Conservation (phyloP, 1,140 invertebrate genomes). For the Drosophila triauraria region DNA sequence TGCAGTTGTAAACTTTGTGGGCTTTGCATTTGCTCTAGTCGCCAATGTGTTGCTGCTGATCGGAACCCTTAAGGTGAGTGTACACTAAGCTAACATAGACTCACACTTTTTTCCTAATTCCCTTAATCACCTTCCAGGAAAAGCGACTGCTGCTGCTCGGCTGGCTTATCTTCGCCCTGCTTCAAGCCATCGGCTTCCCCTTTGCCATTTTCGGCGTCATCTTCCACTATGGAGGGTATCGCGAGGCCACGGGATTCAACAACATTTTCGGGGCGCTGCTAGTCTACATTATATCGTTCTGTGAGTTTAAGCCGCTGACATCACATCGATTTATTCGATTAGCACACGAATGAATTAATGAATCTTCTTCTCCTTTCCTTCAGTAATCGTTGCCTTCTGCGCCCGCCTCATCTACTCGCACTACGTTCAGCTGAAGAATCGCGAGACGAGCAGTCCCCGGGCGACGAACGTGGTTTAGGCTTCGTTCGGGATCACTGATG, state of each 20-base stretch:
- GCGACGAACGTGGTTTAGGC: slow-evolving; percentile 59
- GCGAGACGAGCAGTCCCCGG: slow-evolving; percentile 23
- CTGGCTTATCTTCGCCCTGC: slow-evolving; percentile 60
- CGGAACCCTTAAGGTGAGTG: slow-evolving; percentile 59
- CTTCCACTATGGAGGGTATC: slow-evolving; percentile 72
- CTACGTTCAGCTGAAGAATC: slow-evolving; percentile 65
- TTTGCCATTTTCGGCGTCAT: slow-evolving; percentile 66
- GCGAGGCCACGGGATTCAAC: slow-evolving; percentile 45
- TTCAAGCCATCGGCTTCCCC: slow-evolving; percentile 61
- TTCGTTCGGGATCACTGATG: no score
- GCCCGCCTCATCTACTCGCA: slow-evolving; percentile 74
- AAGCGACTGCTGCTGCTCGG: slow-evolving; percentile 48
- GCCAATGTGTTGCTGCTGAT: slow-evolving; percentile 60
- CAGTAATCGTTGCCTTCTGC: slow-evolving; percentile 58
- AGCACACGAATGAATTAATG: background rate
- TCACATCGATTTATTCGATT: no score
- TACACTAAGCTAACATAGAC: background rate
- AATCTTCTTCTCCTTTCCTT: background rate
- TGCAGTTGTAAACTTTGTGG: slow-evolving; percentile 58
- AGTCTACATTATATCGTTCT: slow-evolving; percentile 41
- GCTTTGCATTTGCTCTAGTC: slow-evolving; percentile 49
- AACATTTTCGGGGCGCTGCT: slow-evolving; percentile 56
- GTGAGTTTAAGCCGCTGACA: slow-evolving; percentile 51
- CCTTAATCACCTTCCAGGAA: slow-evolving; percentile 37
- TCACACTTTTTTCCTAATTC: background rate